Conservation (phyloP, 2,797 vertebrate species). For the Hydrocynus forskahlii region DNA sequence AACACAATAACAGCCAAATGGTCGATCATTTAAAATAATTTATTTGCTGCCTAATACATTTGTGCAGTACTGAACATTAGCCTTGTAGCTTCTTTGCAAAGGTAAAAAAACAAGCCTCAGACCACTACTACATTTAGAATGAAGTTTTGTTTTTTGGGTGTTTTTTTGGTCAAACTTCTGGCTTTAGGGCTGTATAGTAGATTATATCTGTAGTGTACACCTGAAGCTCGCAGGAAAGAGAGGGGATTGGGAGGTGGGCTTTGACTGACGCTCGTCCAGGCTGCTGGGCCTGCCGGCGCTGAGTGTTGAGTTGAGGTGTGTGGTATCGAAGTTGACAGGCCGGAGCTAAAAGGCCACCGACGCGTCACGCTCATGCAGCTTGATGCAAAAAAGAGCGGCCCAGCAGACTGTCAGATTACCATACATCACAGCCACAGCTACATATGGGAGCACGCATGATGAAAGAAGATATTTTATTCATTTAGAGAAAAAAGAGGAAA, state of each 20-base stretch:
- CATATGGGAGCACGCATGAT: constrained; percentile 13
- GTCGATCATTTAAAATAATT: no score
- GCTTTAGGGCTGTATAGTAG: not conserved
- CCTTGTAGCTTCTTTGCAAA: no score
- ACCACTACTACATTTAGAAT: not conserved
- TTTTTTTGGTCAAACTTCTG: not conserved
- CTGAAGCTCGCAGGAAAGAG: not conserved
- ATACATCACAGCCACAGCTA: constrained; percentile 7
- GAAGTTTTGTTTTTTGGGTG: no score
- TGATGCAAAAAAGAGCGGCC: constrained; percentile 21
- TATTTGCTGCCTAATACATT: no score
- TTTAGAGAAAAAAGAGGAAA: not conserved
- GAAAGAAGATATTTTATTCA: constrained; percentile 36
- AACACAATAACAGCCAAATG: no score
- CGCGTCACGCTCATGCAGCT: not conserved
- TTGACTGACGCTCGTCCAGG: not conserved
- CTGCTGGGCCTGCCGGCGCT: not conserved
- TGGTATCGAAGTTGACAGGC: constrained; percentile 24
- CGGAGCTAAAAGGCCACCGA: constrained; percentile 18
- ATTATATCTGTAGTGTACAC: not conserved
- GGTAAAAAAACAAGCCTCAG: not conserved
- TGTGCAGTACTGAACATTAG: no score
- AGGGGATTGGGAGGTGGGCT: not conserved
- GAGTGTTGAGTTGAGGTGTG: constrained; percentile 14
- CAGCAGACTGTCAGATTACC: constrained; percentile 11